Conservation (phyloP, 2,113 vertebrate species). For the Bubo scandiacus region DNA sequence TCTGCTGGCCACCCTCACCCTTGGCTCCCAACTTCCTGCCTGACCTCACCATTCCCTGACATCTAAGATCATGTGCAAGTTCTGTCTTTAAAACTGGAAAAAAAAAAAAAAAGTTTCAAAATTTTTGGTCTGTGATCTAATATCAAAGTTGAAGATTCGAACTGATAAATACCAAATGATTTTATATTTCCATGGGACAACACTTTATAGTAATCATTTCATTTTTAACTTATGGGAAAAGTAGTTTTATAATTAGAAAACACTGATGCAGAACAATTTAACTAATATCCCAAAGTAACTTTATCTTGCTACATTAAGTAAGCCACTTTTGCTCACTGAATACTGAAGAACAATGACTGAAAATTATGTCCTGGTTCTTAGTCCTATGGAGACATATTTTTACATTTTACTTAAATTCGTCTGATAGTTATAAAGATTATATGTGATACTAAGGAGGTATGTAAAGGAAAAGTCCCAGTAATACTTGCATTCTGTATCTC, state of each 20-base stretch:
- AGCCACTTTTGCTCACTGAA: background rate
- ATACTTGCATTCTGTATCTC: background rate
- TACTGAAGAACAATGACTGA: background rate
- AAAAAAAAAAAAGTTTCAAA: background rate
- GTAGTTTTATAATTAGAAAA: background rate
- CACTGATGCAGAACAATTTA: background rate
- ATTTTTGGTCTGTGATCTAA: background rate
- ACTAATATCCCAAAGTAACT: background rate
- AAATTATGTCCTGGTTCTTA: background rate
- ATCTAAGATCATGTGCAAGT: background rate
- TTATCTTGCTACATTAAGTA: slow-evolving; percentile 2
- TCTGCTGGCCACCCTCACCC: background rate
- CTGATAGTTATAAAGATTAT: background rate
- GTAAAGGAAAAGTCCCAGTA: background rate
- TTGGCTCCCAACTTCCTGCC: background rate
- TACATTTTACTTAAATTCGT: background rate
- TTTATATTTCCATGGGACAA: background rate
- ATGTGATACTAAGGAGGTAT: background rate
- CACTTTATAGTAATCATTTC: background rate
- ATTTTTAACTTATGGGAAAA: background rate
- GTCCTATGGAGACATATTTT: background rate
- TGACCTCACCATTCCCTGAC: rapidly evolving
- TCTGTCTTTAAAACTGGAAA: background rate
- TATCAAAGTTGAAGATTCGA: background rate
- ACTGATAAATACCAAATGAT: background rate